Conservation (phyloP, 1,140 invertebrate genomes). For the Drosophila arawakana region DNA sequence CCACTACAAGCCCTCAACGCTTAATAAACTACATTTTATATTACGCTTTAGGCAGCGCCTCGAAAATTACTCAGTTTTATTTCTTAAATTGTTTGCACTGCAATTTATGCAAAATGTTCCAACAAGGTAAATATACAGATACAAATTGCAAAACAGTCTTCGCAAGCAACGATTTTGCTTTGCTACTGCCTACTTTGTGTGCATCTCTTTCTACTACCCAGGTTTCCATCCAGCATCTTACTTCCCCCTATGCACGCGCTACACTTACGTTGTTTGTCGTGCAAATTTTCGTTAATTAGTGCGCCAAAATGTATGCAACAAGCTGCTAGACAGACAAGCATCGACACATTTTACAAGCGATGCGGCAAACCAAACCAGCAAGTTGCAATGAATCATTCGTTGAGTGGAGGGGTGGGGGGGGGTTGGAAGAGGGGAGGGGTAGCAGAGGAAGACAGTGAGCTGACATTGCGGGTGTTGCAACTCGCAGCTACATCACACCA, state of each 20-base stretch:
- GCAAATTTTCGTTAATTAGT: conserved; percentile 70
- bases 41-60: background rate
- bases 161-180: background rate
- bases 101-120: conserved; percentile 61
- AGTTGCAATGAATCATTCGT: background rate
- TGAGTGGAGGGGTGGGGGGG: no score
- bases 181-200: background rate
- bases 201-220: no score
- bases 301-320: conserved; percentile 51
- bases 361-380: conserved; percentile 10
- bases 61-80: conserved; percentile 10
- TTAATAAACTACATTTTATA: no score
- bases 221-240: no score
- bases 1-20: no score
- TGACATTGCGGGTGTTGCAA: no score
- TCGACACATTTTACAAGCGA: conserved; percentile 2
- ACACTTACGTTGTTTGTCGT: conserved; percentile 38
- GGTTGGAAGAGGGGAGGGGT: no score
- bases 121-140: conserved; percentile 24
- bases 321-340: conserved; percentile 13
- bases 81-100: conserved; percentile 51
- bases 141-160: conserved; percentile 33
- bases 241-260: background rate
- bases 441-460: no score
- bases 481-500: conserved; percentile 7